phyloP scores from a whole-genome alignment of 2,797 vertebrate genomes.

The Liasis olivaceus region DNA sequence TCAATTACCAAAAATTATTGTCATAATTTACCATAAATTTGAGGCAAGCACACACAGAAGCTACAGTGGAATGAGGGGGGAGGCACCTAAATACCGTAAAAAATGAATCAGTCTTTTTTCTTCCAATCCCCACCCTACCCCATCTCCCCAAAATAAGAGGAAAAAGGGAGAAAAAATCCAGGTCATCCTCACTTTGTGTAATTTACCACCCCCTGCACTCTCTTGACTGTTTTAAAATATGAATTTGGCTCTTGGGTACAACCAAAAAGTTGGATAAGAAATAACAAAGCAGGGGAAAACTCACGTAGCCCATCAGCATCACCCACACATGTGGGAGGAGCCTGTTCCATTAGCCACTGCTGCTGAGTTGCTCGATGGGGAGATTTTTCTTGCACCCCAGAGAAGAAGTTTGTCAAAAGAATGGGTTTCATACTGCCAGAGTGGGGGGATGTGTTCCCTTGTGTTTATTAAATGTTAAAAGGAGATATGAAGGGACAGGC shows the following conservation, averaged over 20 bases:
- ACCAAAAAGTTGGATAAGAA: neutral
- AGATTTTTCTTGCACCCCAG: conserved; percentile 40
- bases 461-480: conserved; percentile 53
- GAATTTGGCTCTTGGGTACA: neutral
- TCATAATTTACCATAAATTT: neutral
- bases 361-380: neutral
- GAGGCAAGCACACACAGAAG: neutral
- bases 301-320: neutral
- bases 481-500: conserved; percentile 3
- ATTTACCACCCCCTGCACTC: neutral
- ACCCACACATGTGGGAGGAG: neutral
- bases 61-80: neutral
- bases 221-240: neutral
- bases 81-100: neutral
- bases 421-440: conserved; percentile 39
- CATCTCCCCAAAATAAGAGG: neutral
- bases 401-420: conserved; percentile 33
- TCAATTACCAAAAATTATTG: neutral
- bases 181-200: neutral
- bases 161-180: neutral
- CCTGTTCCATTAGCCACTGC: neutral
- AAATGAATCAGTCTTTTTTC: neutral
- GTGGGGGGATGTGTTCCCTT: conserved; percentile 36
- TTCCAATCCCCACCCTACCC: neutral
- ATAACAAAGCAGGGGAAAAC: neutral